phyloP scores from a whole-genome alignment of 2,888 invertebrate genomes.

The Stramonita haemastoma region DNA sequence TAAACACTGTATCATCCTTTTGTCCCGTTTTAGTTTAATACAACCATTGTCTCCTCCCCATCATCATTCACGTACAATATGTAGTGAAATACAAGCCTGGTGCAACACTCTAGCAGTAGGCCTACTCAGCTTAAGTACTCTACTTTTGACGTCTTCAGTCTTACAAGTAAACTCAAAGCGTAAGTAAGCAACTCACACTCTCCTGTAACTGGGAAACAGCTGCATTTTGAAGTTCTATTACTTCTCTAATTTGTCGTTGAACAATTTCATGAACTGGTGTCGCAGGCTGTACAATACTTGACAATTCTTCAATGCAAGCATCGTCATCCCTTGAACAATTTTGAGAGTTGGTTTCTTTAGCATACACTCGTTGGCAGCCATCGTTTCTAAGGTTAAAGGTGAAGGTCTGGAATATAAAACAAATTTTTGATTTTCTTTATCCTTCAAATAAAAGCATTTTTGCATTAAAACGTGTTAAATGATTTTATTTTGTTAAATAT shows the following conservation, averaged over 20 bases:
- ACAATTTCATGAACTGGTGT: slow-evolving; percentile 61
- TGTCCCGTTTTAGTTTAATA: no score
- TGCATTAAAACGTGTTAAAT: no score
- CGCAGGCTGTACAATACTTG: slow-evolving; percentile 38
- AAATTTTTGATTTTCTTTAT: background rate
- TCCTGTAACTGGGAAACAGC: slow-evolving; percentile 55
- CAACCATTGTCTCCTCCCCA: no score
- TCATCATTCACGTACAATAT: no score
- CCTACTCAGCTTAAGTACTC: no score
- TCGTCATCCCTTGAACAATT: slow-evolving; percentile 47
- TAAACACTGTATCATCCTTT: no score
- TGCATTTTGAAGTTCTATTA: slow-evolving; percentile 60
- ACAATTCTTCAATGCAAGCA: slow-evolving; percentile 14
- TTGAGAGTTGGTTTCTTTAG: slow-evolving; percentile 32
- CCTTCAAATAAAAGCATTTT: no score
- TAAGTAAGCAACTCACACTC: slow-evolving; percentile 53
- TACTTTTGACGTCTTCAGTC: no score
- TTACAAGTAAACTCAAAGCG: no score
- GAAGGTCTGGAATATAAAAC: background rate
- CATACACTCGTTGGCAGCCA: slow-evolving; percentile 33
- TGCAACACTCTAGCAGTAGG: no score
- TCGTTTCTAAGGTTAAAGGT: slow-evolving; percentile 14
- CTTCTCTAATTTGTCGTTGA: slow-evolving; percentile 63
- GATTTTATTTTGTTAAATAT: no score
- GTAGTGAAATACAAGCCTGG: no score